These are phyloP conservation scores for Eupithecia vulgata DNA, from an alignment of 2,888 invertebrate species.

Conservation along the genomic window DNA sequence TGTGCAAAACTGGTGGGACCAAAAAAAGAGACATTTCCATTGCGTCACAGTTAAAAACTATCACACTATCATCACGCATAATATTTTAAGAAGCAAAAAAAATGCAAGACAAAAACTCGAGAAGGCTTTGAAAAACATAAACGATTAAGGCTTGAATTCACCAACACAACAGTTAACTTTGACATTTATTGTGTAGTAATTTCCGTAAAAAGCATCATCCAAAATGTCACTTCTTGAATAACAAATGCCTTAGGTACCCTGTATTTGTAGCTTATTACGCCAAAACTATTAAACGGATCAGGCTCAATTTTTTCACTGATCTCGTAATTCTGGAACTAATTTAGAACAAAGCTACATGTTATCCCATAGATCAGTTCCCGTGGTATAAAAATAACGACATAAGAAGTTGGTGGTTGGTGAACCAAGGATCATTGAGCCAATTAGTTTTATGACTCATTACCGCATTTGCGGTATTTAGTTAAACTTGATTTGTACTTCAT, in stretches of 20 bases:
- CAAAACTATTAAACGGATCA: background rate
- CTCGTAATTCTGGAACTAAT: background rate
- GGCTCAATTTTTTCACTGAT: background rate
- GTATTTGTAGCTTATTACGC: background rate
- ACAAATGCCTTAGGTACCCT: too few species aligned
- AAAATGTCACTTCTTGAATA: too few species aligned
- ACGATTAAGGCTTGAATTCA: constrained; percentile 40
- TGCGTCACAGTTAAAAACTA: constrained; percentile 74
- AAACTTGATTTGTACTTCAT: background rate
- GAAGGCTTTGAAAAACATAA: constrained; percentile 72
- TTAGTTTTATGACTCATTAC: background rate
- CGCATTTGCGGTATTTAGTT: background rate
- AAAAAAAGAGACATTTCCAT: constrained; percentile 73
- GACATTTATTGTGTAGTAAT: too few species aligned
- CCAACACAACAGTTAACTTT: background rate
- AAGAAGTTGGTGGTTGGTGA: background rate
- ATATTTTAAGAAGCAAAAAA: constrained; percentile 65
- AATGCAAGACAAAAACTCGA: constrained; percentile 64
- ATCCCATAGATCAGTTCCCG: background rate
- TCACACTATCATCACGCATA: constrained; percentile 56
- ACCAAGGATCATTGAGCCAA: background rate
- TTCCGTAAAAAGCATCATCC: too few species aligned
- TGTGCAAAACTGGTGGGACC: constrained; percentile 63
- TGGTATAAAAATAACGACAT: background rate
- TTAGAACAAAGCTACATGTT: background rate